phyloP scores from a whole-genome alignment of 2,113 vertebrate species.

The Podarcis cretensis region DNA sequence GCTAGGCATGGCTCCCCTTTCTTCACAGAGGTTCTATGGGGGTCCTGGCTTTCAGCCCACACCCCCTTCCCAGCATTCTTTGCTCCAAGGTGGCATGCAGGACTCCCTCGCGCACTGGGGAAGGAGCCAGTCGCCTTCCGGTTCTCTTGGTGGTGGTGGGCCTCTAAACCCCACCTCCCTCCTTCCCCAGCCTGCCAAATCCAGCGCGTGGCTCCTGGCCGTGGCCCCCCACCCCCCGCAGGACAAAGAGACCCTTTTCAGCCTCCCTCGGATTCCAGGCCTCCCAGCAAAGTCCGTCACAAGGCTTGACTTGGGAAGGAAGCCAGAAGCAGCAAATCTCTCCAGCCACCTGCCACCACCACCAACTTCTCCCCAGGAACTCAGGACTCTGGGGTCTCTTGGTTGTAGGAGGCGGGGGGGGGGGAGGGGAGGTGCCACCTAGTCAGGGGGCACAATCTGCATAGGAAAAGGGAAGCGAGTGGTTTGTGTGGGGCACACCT shows the following conservation, averaged over 20 bases:
- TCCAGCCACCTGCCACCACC: background rate
- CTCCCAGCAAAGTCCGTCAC: background rate
- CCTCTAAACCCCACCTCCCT: too few relatives aligned
- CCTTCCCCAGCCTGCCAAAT: background rate
- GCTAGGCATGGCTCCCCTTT: background rate
- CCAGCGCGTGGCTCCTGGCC: background rate
- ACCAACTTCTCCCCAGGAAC: background rate
- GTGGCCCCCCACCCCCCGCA: too few relatives aligned
- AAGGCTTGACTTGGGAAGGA: background rate
- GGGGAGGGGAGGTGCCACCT: background rate
- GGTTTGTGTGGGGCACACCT: background rate
- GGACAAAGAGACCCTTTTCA: background rate
- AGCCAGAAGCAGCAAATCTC: background rate
- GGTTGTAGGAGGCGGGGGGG: background rate
- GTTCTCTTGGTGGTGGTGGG: background rate
- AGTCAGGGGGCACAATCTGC: background rate
- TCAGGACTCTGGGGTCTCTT: background rate
- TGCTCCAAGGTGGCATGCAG: background rate
- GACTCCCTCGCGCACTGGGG: too few relatives aligned
- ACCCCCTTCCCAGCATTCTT: background rate
- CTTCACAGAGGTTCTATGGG: background rate
- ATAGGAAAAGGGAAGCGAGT: background rate
- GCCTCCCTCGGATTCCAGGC: too few relatives aligned
- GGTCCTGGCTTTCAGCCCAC: background rate
- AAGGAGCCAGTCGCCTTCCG: background rate